Evolutionary conservation across 2,888 invertebrate genomes (phyloP), one percentile per base, ranked within the genome.

Genomic region (Meloe dianella): DNA sequence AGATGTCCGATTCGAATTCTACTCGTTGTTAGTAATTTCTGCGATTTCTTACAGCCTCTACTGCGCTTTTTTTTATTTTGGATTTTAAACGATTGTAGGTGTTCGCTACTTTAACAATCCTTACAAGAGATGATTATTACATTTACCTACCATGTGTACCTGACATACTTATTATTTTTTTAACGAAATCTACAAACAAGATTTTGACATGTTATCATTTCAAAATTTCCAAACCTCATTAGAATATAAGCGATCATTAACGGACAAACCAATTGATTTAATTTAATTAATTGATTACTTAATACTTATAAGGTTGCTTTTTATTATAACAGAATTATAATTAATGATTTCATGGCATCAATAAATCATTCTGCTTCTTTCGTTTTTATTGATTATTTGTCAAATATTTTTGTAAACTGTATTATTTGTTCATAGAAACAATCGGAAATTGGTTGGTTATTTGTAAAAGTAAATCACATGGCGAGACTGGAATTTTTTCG

Each of bases 271-370:
- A 47, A 47, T 47, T 47, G 47, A 47, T 47, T 47, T 47, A 47
- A 22, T 47, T 47, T 47, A 47, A 47, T 47, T 47, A 47, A 47
- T 47, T 47, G 47, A 47, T 47, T 47, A 20, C 47, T 47, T 47
- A 47, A 47, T 47, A 47, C 20, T 10, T 20, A 47, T 47, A 22
- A 20, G 20, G 47, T 47, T 47, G 47, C 20, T 47, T 47, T 47
- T 2, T 47, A 47, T 20, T 47, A 20, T 20, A 47, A 22, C 47
- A 20, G 47, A 9, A 17, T 47, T 47, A 47, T 47, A 22, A 47
- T 47, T 47, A 47, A 47, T 47, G 7, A 47, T 47, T 20, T 10
- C 47, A 20, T 10, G 47, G 10, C 47, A 2, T 20, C 20, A 10
- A 22, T 47, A 47, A 47, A 47, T 47, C 47, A 47, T 47, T 20